These are phyloP conservation scores for Hoplias malabaricus DNA, from an alignment of 2,113 vertebrate species.

Conservation along the genomic window DNA sequence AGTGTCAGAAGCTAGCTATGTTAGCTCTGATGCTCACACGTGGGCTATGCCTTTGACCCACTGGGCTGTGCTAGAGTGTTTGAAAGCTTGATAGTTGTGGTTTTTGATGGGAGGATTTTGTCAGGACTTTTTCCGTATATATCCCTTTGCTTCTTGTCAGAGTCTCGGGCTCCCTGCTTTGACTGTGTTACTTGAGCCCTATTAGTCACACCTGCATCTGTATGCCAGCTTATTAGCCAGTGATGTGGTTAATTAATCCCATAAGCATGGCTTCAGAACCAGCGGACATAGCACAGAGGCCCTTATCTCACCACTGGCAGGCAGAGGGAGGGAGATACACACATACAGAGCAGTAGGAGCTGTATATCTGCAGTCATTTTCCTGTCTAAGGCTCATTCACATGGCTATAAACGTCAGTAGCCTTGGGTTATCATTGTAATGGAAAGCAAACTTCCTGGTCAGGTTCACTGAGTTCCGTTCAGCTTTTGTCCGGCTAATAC, in stretches of 20 bases:
- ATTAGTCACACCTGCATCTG: constrained; percentile 30
- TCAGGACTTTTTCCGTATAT: not conserved
- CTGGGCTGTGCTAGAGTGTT: not conserved
- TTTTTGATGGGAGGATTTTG: not conserved
- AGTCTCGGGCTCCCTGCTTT: not conserved
- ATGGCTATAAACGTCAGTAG: not conserved
- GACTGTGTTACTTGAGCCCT: constrained; percentile 4
- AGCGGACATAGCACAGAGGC: not conserved
- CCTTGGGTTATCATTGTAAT: not conserved
- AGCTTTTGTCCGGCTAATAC: not conserved
- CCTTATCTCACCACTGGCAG: constrained; percentile 17
- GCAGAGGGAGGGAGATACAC: not conserved
- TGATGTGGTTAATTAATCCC: constrained; percentile 34
- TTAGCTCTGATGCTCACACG: not conserved
- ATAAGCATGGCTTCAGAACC: constrained; percentile 13
- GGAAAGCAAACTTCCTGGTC: not conserved
- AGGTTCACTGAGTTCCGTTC: not conserved
- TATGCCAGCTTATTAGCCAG: constrained; percentile 16
- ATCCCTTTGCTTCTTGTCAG: not conserved
- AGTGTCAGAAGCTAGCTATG: not conserved
- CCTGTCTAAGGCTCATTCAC: not conserved
- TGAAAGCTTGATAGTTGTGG: not conserved
- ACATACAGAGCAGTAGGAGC: not conserved
- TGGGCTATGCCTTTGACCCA: not conserved
- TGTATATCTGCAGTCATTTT: not conserved